Percentiles rank a stretch among this genome's conserved stretches.
phyloP scores from a whole-genome alignment of 2,888 invertebrate species.

The Agrochola lychnidis region DNA sequence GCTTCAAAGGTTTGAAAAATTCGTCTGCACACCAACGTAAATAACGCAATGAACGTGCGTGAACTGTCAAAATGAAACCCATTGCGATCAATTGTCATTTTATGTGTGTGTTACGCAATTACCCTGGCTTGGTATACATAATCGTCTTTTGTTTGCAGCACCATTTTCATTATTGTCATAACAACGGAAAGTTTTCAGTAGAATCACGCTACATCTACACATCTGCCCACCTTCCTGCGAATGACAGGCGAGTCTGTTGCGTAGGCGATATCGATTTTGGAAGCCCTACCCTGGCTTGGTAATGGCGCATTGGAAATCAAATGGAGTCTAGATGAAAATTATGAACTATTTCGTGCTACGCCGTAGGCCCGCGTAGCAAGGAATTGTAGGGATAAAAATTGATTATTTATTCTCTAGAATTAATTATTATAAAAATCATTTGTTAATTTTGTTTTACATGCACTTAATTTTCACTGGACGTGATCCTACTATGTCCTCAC shows the following conservation, averaged over 20 bases:
- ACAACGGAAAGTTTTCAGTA: slow-evolving; percentile 20
- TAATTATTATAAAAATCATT: no score
- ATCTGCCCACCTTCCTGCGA: slow-evolving; percentile 11
- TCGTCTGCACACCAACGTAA: no score
- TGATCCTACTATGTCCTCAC: not conserved
- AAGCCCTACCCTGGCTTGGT: slow-evolving; percentile 36
- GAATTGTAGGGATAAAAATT: not conserved
- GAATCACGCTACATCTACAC: slow-evolving; percentile 1
- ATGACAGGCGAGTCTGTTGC: not conserved
- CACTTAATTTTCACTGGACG: not conserved
- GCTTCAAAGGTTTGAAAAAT: no score
- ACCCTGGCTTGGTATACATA: no score
- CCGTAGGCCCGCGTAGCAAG: slow-evolving; percentile 24
- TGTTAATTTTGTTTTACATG: not conserved
- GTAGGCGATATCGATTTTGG: slow-evolving; percentile 33
- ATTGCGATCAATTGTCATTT: no score
- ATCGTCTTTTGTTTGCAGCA: not conserved
- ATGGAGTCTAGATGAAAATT: not conserved
- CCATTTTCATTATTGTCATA: slow-evolving; percentile 1
- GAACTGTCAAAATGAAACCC: no score
- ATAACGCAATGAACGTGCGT: no score
- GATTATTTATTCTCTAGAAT: not conserved
- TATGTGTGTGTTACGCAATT: no score
- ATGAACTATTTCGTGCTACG: not conserved
- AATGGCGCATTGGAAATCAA: not conserved